Evolutionary conservation across 1,140 invertebrate genomes (phyloP), one percentile per base, ranked within the genome.

Genomic region (Samia ricini): DNA sequence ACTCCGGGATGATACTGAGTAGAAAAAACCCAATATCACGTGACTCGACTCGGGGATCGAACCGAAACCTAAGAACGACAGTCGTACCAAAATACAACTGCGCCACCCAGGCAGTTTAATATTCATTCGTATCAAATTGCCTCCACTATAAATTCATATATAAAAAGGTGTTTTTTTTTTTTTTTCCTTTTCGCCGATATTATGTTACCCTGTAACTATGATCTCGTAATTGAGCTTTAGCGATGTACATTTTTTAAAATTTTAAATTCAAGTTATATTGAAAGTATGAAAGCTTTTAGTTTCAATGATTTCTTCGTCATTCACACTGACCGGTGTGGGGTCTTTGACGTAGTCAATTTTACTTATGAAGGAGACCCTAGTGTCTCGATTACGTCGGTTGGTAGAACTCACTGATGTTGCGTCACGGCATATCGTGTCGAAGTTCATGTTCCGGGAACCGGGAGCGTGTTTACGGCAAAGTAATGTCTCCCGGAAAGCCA

Each of bases 341-440:
- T 79, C 77, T 50, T 87, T 85, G 0, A 81, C 69, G 59, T 69
- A 88, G 61, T 81, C 77, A 0, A 87, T 74, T 64, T 86, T 85
- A 56, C 66, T 79, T 18, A 75, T 69, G 48, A 74, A 77, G 0
- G 76, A 71, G 29, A 79, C 73, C 20, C 74, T 72, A 6, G 76
- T 61, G 4, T 83, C 77, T 8, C 74, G 58, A 15, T 67, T 64
- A 8, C 67, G 71, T 49, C 72, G 69, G 36, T 71, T 76, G 20
- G 71, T 72, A 0, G 71, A 61, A 51, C 69, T 70, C 50, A 69
- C 57, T 0, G 70, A 69, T 0, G 81, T 77, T 48, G 69, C 76
- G 24, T 83, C 75, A 2, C 79, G 72, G n/a, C 78, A 76, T 24
- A 61, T 68, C 0, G 76, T 75, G 57, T 77, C 56, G 42, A 52